Conservation (phyloP, 2,797 vertebrate genomes). For the Cryptoprocta ferox region DNA sequence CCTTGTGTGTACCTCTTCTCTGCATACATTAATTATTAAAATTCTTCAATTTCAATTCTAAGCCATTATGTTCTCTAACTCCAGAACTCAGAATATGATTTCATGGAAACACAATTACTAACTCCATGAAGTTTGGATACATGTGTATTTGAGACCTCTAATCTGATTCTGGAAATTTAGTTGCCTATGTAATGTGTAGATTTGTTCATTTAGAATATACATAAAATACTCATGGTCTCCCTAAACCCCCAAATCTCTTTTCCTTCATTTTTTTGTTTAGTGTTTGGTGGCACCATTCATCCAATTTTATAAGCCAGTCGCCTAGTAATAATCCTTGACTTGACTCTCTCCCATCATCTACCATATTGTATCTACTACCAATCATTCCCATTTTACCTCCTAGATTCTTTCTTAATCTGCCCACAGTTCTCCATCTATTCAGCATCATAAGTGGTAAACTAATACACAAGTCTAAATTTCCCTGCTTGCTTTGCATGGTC, state of each 20-base stretch:
- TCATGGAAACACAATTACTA: not conserved
- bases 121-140: not conserved
- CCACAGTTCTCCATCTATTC: not conserved
- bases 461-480: not conserved
- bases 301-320: not conserved
- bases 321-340: not conserved
- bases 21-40: not conserved
- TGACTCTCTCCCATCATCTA: not conserved
- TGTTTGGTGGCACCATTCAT: not conserved
- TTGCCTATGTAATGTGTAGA: not conserved
- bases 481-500: not conserved
- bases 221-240: not conserved
- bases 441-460: not conserved
- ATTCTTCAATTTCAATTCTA: slow-evolving; percentile 45
- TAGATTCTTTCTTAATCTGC: not conserved
- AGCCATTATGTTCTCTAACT: not conserved
- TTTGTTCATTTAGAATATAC: not conserved
- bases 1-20: not conserved
- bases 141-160: not conserved
- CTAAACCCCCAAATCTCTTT: not conserved
- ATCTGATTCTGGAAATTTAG: not conserved
- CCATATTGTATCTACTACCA: not conserved
- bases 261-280: not conserved
- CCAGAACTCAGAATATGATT: not conserved
- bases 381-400: not conserved